Percentiles rank a stretch among this genome's conserved stretches.
Conservation (phyloP, 2,113 vertebrate genomes). For the Cephalopterus ornatus region DNA sequence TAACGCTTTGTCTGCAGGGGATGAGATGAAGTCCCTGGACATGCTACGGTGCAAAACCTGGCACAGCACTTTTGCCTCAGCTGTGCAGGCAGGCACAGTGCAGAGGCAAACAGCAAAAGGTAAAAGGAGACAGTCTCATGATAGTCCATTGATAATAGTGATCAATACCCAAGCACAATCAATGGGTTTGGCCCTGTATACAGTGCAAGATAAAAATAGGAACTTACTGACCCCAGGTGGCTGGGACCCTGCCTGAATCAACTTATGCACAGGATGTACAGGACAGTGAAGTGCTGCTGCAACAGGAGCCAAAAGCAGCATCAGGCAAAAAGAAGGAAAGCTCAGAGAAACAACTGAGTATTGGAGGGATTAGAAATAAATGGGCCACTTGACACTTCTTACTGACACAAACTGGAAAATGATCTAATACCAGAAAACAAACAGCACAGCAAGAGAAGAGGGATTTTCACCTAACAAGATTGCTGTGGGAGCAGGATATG, state of each 20-base stretch:
- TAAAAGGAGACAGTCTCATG: background rate
- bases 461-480: background rate
- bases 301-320: background rate
- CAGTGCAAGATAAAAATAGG: background rate
- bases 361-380: background rate
- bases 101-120: background rate
- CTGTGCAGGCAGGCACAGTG: background rate
- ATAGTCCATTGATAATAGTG: background rate
- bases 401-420: background rate
- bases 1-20: background rate
- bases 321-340: background rate
- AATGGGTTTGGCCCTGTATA: background rate
- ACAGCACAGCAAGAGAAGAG: background rate
- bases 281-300: background rate
- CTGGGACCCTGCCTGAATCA: background rate
- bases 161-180: background rate
- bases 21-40: background rate
- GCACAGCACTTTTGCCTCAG: background rate
- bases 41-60: accelerated
- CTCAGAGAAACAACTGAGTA: background rate
- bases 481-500: accelerated
- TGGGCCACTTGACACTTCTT: background rate
- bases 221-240: background rate
- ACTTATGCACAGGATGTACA: background rate
- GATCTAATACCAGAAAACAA: background rate